Evolutionary conservation across 2,888 invertebrate genomes (phyloP), one percentile per base, ranked within the genome.

Genomic region (Sphaeridia pumilis): DNA sequence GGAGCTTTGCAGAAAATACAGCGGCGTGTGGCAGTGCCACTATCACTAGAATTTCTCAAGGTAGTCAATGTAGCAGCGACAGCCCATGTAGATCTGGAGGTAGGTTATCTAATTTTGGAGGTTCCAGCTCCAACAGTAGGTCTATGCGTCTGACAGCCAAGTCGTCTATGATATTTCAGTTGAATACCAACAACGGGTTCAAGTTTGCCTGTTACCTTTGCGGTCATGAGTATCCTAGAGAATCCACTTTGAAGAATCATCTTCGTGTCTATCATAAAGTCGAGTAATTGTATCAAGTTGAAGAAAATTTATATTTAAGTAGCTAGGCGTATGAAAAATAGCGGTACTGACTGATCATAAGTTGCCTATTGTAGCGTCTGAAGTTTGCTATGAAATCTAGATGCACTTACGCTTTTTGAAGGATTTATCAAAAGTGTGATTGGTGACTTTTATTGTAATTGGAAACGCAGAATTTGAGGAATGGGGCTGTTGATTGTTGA

Each of bases 191-290:
- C 38, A 53, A 45, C 25, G 47, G 44, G 17, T 61, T 59, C 49
- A 63, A 63, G 57, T 64, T 62, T 56, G 58, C 59, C 27, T 64
- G 64, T 54, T 62, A 58, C 49, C 55, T 64, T 26, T 64, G 64
- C 50, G 58, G 64, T 28, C 64, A 64, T 56, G 64, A 64, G 49
- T 64, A 64, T 49, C 62, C 62, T 17, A 42, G 64, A 42, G 62
- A 64, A 47, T 62, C 64, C 38, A 64, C 64, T 41, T 42, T 64
- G 22, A 62, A 57, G 31, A 64, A 64, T 55, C 64, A 64, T 58
- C 54, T 64, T 4, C 62, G 58, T 56, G 64, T 64, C 21, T 64
- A 64, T 48, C 64, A 64, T 51, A 64, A 64, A 54, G 61, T 64
- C 52, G 62, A 62, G 38, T 38, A 20, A 38, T 14, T n/a, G n/a